These are phyloP conservation scores for Drosophila serrata DNA, from an alignment of 1,140 invertebrate species.

Conservation along the genomic window DNA sequence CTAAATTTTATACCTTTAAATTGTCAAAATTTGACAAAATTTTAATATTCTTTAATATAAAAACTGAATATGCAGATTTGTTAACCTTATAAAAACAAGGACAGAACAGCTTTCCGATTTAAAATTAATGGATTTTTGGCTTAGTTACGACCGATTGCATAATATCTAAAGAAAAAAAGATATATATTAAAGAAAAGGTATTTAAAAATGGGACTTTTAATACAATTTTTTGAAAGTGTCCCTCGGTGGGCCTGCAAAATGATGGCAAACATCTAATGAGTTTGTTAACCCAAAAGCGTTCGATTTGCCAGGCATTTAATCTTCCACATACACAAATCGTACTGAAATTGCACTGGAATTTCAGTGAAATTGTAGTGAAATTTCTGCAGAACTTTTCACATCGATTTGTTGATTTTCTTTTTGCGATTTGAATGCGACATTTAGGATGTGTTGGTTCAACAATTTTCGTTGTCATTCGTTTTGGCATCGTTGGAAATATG, in stretches of 20 bases:
- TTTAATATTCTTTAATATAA: too few species aligned
- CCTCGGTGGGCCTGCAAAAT: constrained; percentile 8
- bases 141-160: too few species aligned
- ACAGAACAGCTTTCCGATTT: too few species aligned
- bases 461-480: constrained; percentile 42
- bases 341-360: constrained; percentile 15
- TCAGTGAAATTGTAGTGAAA: constrained; percentile 9
- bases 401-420: constrained; percentile 19
- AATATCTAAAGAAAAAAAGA: too few species aligned
- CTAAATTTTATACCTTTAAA: too few species aligned
- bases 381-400: constrained; percentile 30
- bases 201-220: too few species aligned
- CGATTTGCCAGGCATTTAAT: constrained; percentile 29
- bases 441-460: constrained; percentile 50
- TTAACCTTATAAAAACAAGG: too few species aligned
- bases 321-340: constrained; percentile 5
- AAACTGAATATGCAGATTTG: too few species aligned
- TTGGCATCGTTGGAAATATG: constrained; percentile 44
- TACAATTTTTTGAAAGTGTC: not conserved
- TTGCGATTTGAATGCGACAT: constrained; percentile 39
- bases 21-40: too few species aligned
- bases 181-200: too few species aligned
- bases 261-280: constrained; percentile 62
- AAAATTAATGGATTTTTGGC: too few species aligned
- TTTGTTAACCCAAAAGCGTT: constrained; percentile 68